These are phyloP conservation scores for Macaria notata DNA, from an alignment of 2,888 invertebrate species.

Conservation along the genomic window DNA sequence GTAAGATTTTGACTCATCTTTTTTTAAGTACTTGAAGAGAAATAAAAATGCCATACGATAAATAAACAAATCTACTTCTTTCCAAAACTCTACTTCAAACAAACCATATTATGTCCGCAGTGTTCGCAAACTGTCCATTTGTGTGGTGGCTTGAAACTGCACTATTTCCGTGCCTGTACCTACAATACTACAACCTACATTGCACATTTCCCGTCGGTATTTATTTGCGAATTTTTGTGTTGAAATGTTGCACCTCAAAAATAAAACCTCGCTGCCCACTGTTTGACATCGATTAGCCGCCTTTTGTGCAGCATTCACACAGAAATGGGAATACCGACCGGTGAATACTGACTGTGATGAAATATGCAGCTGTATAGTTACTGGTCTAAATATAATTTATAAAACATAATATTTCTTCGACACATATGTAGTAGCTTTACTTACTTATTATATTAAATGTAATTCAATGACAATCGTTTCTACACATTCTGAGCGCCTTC, in stretches of 20 bases:
- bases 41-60: too few species aligned
- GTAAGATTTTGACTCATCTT: too few species aligned
- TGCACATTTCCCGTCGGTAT: slow-evolving; percentile 5
- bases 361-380: slow-evolving; percentile 4
- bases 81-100: background rate
- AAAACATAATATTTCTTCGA: too few species aligned
- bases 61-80: too few species aligned
- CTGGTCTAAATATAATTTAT: too few species aligned
- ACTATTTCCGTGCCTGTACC: too few species aligned
- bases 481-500: too few species aligned
- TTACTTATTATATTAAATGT: too few species aligned
- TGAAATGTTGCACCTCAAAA: slow-evolving; percentile 23
- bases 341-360: background rate
- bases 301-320: slow-evolving; percentile 9
- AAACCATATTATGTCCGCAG: slow-evolving; percentile 2
- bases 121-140: slow-evolving; percentile 1
- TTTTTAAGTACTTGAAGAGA: too few species aligned
- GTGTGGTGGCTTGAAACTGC: too few species aligned
- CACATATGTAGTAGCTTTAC: too few species aligned
- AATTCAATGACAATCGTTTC: too few species aligned
- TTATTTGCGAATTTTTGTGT: slow-evolving; percentile 14
- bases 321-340: background rate
- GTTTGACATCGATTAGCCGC: slow-evolving; percentile 27
- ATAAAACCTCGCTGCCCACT: slow-evolving; percentile 21
- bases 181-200: background rate